phyloP scores from a whole-genome alignment of 2,888 invertebrate species.

The Margaritifera margaritifera region DNA sequence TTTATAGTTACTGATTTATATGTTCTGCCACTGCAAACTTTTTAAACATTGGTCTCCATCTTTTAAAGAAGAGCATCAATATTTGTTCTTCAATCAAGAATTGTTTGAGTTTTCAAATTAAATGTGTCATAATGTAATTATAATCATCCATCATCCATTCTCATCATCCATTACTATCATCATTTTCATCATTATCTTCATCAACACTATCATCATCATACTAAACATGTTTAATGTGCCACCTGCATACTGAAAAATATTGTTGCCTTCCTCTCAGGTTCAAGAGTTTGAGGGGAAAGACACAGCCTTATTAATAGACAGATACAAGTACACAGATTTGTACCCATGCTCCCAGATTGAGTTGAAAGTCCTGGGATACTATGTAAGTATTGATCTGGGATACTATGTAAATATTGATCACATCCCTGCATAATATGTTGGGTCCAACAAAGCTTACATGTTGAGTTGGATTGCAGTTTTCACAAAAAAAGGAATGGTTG shows the following conservation, averaged over 20 bases:
- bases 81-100: not conserved
- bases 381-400: slow-evolving; percentile 73
- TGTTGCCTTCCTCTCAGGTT: slow-evolving; percentile 76
- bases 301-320: slow-evolving; percentile 95
- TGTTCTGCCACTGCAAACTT: not conserved
- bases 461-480: too few relatives aligned
- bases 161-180: too few relatives aligned
- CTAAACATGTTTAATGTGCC: not conserved
- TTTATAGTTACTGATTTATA: too few relatives aligned
- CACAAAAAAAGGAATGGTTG: too few relatives aligned
- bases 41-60: not conserved
- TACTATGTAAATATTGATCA: slow-evolving; percentile 69
- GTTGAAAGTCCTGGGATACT: slow-evolving; percentile 80
- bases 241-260: not conserved
- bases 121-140: too few relatives aligned
- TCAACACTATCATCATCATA: not conserved
- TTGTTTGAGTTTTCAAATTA: not conserved
- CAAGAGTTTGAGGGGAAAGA: slow-evolving; percentile 98
- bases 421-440: too few relatives aligned
- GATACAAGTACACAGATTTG: slow-evolving; percentile 93
- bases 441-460: too few relatives aligned
- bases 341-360: slow-evolving; percentile 94
- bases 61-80: too few relatives aligned
- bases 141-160: too few relatives aligned
- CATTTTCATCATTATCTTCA: not conserved